These are phyloP conservation scores for Phaetusa simplex DNA, from an alignment of 2,113 vertebrate species.

Conservation along the genomic window DNA sequence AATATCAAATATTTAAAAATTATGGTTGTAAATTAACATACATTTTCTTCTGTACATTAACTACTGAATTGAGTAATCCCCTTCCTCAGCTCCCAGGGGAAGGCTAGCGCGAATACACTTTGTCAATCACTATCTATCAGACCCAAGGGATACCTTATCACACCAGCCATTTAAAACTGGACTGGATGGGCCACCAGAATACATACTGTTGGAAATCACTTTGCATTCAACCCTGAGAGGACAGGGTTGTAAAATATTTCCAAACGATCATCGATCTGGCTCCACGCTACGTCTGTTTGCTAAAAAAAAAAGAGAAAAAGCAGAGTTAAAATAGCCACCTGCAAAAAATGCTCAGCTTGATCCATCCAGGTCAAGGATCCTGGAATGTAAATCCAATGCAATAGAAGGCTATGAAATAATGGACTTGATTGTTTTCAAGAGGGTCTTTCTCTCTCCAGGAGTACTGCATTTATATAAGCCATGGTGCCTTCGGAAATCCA, in stretches of 20 bases:
- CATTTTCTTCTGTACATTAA: background rate
- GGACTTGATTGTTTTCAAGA: slow-evolving; percentile 2
- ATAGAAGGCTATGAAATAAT: background rate
- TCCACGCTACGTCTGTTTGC: background rate
- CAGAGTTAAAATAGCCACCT: background rate
- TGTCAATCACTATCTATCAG: background rate
- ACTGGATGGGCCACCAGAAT: background rate
- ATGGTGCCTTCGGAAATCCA: background rate
- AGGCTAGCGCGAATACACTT: background rate
- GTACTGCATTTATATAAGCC: background rate
- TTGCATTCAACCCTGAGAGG: background rate
- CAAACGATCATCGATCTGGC: background rate
- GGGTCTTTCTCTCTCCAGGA: background rate
- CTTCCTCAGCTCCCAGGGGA: background rate
- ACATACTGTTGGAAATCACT: background rate
- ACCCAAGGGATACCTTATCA: background rate
- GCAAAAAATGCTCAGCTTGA: background rate
- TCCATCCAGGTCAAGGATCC: background rate
- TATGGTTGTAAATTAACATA: background rate
- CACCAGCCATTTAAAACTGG: background rate
- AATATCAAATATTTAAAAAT: background rate
- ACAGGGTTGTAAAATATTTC: background rate
- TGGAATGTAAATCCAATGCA: background rate
- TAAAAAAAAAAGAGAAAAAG: background rate
- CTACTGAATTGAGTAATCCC: background rate